Evolutionary conservation across 2,113 vertebrate species (phyloP).

Genomic region (Neodontobutis hainanensis): DNA sequence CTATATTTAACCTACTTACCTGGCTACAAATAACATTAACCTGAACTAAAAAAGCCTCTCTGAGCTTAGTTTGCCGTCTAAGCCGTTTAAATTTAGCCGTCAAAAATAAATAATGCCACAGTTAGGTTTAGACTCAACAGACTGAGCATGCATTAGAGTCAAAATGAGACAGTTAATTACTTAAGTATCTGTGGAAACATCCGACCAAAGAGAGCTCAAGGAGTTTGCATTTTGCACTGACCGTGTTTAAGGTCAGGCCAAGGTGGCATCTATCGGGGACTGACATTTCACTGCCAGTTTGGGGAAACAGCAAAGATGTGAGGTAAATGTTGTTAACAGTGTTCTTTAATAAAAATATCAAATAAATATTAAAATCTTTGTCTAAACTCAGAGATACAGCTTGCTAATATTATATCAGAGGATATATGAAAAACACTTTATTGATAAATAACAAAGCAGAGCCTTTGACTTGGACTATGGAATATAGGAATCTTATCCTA

Average conservation of each 20-base stretch:
- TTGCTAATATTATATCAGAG: too few relatives aligned
- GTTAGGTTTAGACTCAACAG: constrained; percentile 41
- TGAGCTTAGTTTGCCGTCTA: constrained; percentile 37
- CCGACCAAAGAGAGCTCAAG: constrained; percentile 2
- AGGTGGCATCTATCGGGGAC: neutral
- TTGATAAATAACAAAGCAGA: too few relatives aligned
- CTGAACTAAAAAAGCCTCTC: constrained; percentile 48
- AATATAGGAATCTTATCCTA: too few relatives aligned
- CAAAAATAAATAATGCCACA: constrained; percentile 12
- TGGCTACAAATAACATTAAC: constrained; percentile 59
- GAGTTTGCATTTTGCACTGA: too few relatives aligned
- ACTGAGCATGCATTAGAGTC: constrained; percentile 17
- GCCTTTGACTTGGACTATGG: too few relatives aligned
- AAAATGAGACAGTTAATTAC: constrained; percentile 2
- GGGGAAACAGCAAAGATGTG: neutral
- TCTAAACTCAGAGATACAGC: too few relatives aligned
- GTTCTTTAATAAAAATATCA: too few relatives aligned
- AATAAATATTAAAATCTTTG: too few relatives aligned
- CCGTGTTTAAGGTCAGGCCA: constrained; percentile 4
- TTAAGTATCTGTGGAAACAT: constrained; percentile 17
- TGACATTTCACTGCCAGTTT: neutral
- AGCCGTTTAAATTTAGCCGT: constrained; percentile 40
- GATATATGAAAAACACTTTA: too few relatives aligned
- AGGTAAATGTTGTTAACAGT: neutral
- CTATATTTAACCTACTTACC: constrained; percentile 57